A percentile compares a stretch with the other conserved stretches of the same genome.
Conservation (phyloP, 2,113 vertebrate genomes). For the Podilymbus podiceps region DNA sequence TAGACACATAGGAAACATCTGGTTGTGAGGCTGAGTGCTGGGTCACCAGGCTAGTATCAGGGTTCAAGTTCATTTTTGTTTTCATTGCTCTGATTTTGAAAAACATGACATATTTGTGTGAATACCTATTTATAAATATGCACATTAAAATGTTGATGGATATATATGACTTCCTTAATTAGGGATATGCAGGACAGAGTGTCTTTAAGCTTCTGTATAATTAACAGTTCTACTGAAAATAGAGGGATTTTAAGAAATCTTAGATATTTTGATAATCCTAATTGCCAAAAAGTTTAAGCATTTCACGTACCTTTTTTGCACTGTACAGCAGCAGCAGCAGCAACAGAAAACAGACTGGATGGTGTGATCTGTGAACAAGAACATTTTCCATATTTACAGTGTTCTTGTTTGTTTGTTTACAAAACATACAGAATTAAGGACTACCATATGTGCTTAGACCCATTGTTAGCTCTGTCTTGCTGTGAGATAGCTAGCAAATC, state of each 20-base stretch:
- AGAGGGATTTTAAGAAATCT: neutral
- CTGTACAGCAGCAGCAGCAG: conserved; percentile 67
- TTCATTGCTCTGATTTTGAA: conserved; percentile 65
- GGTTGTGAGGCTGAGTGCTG: neutral
- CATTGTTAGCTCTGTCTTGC: neutral
- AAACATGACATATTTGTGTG: neutral
- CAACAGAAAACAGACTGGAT: conserved; percentile 78
- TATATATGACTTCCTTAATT: neutral
- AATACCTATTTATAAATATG: neutral
- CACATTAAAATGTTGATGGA: neutral
- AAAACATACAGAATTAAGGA: neutral
- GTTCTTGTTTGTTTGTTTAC: neutral
- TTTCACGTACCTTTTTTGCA: conserved; percentile 72
- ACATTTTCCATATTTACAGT: neutral
- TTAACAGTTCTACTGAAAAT: neutral
- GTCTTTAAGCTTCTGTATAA: neutral
- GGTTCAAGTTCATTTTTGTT: conserved; percentile 63
- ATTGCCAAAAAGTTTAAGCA: neutral
- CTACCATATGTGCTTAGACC: neutral
- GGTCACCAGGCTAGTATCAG: conserved; percentile 18
- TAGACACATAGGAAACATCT: neutral
- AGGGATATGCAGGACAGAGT: neutral
- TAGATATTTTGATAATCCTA: neutral
- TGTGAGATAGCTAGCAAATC: neutral
- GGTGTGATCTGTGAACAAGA: conserved; percentile 72